These are phyloP conservation scores for zebrafish (Danio rerio) DNA, from an alignment of 2,113 vertebrate species.

Conservation along the genomic window DNA sequence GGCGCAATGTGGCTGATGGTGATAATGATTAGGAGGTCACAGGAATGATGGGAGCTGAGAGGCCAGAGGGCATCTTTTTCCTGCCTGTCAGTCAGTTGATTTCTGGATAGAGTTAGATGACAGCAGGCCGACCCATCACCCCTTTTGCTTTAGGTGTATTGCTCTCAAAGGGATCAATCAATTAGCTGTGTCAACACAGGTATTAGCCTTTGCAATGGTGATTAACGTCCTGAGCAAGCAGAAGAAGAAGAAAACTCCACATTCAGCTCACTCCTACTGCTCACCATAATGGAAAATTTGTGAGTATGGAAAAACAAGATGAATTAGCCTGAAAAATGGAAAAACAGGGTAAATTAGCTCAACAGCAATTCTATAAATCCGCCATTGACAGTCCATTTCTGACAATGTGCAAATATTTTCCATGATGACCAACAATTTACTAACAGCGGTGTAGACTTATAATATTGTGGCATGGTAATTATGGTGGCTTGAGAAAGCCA, in stretches of 20 bases:
- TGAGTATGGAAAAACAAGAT: too few species aligned
- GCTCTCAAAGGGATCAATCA: conserved; percentile 13
- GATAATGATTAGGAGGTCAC: conserved; percentile 44
- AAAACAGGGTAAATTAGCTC: too few species aligned
- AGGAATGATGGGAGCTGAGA: conserved; percentile 26
- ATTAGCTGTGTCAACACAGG: conserved; percentile 41
- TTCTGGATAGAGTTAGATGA: conserved; percentile 36
- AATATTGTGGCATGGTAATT: too few species aligned
- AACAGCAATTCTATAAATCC: too few species aligned
- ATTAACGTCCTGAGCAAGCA: not conserved
- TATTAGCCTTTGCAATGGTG: not conserved
- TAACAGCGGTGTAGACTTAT: too few species aligned
- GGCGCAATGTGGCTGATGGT: conserved; percentile 28
- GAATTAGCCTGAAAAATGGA: too few species aligned
- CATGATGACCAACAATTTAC: too few species aligned
- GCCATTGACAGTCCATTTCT: too few species aligned
- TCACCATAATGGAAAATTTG: not conserved
- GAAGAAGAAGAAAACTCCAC: not conserved
- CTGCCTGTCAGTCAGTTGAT: conserved; percentile 12
- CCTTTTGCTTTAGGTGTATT: not conserved
- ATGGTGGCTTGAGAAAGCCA: too few species aligned
- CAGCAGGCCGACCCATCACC: not conserved
- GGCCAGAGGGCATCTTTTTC: conserved; percentile 36
- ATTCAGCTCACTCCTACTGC: not conserved
- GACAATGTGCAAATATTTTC: too few species aligned